Conservation (phyloP, 2,888 invertebrate species). For the Callyntrura sp. region DNA sequence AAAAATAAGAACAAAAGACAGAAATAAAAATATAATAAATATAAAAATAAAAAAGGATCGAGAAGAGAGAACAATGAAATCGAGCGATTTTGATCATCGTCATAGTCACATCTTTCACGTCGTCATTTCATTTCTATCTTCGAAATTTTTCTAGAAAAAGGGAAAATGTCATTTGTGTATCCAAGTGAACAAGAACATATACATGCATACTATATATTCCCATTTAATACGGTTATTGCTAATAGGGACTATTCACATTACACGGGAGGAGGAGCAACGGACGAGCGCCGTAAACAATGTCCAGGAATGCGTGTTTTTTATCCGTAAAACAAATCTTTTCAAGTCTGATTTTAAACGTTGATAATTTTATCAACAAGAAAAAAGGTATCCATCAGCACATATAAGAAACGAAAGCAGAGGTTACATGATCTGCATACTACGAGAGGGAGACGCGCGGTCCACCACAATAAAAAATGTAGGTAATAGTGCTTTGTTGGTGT, state of each 20-base stretch:
- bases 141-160: conserved; percentile 1
- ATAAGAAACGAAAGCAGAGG: background rate
- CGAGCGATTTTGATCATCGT: conserved; percentile 30
- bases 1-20: conserved; percentile 51
- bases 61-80: conserved; percentile 36
- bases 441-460: background rate
- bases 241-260: conserved; percentile 38
- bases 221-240: conserved; percentile 50
- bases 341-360: conserved; percentile 29
- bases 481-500: background rate
- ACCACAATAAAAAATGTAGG: background rate
- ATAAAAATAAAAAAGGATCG: background rate
- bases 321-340: conserved; percentile 63
- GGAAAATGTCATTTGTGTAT: conserved; percentile 20
- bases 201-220: background rate
- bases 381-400: conserved; percentile 26
- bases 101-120: background rate
- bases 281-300: conserved; percentile 64
- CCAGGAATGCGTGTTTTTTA: conserved; percentile 69
- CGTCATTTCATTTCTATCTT: background rate
- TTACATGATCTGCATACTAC: no score
- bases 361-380: conserved; percentile 30
- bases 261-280: background rate
- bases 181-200: conserved; percentile 1
- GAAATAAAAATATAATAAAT: conserved; percentile 15